Percentiles rank a stretch among this genome's conserved stretches.
These are phyloP conservation scores for Metridium senile DNA, from an alignment of 92 coral and sea anemone species.

Conservation along the genomic window DNA sequence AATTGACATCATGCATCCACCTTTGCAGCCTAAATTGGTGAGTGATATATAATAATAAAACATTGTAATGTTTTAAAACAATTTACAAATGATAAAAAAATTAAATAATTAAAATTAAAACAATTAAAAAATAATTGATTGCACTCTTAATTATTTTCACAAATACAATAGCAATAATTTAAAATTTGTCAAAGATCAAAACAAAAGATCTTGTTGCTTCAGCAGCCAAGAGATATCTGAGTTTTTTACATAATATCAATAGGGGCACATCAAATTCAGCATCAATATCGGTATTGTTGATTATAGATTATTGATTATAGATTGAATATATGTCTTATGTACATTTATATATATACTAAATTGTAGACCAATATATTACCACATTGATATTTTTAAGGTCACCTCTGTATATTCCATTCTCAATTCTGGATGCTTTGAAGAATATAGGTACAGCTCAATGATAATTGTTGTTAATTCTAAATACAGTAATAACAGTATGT, in stretches of 20 bases:
- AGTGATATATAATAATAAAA: no score
- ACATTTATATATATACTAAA: neutral
- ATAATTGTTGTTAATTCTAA: neutral
- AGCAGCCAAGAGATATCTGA: no score
- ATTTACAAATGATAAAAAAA: neutral
- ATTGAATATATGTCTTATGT: neutral
- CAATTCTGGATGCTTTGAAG: conserved; percentile 22
- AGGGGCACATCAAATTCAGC: no score
- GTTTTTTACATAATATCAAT: no score
- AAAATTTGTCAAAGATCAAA: neutral
- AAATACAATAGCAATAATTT: neutral
- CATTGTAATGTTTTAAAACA: neutral
- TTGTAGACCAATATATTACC: neutral
- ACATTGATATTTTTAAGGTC: conserved; percentile 6
- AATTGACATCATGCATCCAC: neutral
- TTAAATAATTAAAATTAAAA: no score
- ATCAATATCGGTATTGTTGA: no score
- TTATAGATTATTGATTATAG: no score
- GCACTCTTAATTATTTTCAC: neutral
- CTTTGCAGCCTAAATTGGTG: conserved; percentile 22
- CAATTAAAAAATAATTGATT: no score
- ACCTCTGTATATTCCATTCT: conserved; percentile 11
- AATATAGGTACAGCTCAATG: conserved; percentile 19
- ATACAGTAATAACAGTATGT: neutral
- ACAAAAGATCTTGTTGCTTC: neutral